Evolutionary conservation across 2,797 vertebrate genomes (phyloP).

Genomic region (Phylloscopus collybita): DNA sequence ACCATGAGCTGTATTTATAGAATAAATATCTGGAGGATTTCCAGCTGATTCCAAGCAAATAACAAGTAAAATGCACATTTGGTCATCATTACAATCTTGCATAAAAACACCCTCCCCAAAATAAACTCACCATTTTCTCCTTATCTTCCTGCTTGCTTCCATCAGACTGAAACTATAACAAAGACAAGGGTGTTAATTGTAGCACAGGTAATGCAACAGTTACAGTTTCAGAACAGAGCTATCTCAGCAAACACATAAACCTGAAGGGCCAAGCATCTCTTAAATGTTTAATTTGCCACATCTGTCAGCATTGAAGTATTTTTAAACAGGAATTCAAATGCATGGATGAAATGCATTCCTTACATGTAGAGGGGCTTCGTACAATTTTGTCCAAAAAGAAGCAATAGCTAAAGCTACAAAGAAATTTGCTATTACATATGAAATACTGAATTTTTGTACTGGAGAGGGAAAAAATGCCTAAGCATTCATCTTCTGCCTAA

Average conservation of each 20-base stretch:
- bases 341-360: not conserved
- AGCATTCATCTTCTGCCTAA: not conserved
- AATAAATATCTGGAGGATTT: not conserved
- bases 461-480: not conserved
- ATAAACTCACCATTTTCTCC: conserved; percentile 89
- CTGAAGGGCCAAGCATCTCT: not conserved
- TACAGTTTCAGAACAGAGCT: not conserved
- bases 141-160: conserved; percentile 86
- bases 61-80: not conserved
- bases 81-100: not conserved
- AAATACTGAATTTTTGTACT: not conserved
- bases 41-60: not conserved
- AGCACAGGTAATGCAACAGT: not conserved
- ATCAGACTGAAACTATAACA: conserved; percentile 86
- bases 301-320: not conserved
- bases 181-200: conserved; percentile 1
- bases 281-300: not conserved
- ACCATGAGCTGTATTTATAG: not conserved
- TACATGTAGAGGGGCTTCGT: not conserved
- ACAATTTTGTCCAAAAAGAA: not conserved
- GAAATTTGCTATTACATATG: not conserved
- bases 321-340: not conserved
- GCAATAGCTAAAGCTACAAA: not conserved
- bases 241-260: conserved; percentile 19
- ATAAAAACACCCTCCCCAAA: not conserved